A percentile compares a stretch with the other conserved stretches of the same genome.
These are phyloP conservation scores for Chloropsis cyanopogon DNA, from an alignment of 2,113 vertebrate genomes.

Conservation along the genomic window DNA sequence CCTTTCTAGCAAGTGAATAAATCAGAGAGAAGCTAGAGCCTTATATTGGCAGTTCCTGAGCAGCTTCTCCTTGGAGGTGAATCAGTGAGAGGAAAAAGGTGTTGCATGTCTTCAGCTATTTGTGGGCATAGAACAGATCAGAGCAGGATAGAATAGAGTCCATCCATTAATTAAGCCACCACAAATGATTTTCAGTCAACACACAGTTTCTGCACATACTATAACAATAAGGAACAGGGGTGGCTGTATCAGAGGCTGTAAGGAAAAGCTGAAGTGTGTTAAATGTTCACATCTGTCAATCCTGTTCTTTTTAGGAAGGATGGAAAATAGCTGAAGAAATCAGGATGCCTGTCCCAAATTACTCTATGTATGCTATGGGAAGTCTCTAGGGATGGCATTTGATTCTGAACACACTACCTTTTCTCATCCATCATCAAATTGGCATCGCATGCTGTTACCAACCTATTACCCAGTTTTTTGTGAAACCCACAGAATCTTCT, in stretches of 20 bases:
- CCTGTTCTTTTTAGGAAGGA: neutral
- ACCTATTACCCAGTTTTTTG: neutral
- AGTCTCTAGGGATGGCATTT: neutral
- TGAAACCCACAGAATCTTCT: neutral
- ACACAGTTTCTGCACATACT: neutral
- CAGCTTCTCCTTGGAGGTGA: slow-evolving; percentile 14
- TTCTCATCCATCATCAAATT: neutral
- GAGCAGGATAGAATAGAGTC: neutral
- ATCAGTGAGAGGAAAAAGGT: slow-evolving; percentile 12
- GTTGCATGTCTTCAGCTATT: slow-evolving; percentile 23
- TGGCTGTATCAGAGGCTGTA: neutral
- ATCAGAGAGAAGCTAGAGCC: neutral
- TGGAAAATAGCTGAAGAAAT: neutral
- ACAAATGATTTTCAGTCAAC: slow-evolving; percentile 4
- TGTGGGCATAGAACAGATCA: neutral
- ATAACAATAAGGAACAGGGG: slow-evolving; percentile 25
- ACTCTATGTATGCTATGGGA: neutral
- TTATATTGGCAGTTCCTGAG: slow-evolving; percentile 16
- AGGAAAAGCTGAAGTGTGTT: neutral
- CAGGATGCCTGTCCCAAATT: neutral
- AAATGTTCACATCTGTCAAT: neutral
- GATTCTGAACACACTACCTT: neutral
- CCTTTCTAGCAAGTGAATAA: neutral
- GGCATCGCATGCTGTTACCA: neutral
- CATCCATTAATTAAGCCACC: neutral